These are phyloP conservation scores for Pterocles gutturalis DNA, from an alignment of 2,113 vertebrate genomes.

Conservation along the genomic window DNA sequence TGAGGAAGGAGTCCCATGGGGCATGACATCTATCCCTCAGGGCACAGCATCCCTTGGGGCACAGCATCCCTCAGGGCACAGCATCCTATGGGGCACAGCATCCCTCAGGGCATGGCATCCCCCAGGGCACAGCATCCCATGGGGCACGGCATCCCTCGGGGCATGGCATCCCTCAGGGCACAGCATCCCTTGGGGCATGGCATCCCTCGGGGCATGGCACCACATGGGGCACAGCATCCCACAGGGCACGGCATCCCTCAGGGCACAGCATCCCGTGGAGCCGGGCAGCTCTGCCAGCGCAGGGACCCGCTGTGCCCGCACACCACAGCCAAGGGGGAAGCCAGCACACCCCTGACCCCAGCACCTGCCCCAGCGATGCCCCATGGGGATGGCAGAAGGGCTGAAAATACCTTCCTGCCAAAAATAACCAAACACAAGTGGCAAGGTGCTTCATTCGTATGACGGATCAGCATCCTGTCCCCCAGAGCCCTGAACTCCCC, in stretches of 20 bases:
- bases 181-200: neutral
- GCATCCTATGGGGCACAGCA: too few species aligned
- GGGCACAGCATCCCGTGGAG: accelerated
- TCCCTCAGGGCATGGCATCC: neutral
- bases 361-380: neutral
- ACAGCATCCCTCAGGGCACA: neutral
- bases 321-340: accelerated
- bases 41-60: neutral
- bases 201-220: accelerated
- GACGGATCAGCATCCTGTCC: too few species aligned
- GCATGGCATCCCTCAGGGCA: neutral
- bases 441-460: neutral
- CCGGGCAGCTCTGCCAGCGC: neutral
- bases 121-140: neutral
- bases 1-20: accelerated
- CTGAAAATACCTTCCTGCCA: neutral
- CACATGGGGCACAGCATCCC: too few species aligned
- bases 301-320: accelerated
- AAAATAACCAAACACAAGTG: too few species aligned
- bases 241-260: too few species aligned
- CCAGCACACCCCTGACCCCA: neutral
- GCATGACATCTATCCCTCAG: too few species aligned
- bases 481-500: accelerated
- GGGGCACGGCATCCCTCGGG: accelerated
- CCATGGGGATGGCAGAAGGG: accelerated